These are phyloP conservation scores for Thrips palmi DNA, from an alignment of 1,140 invertebrate species.

Conservation along the genomic window DNA sequence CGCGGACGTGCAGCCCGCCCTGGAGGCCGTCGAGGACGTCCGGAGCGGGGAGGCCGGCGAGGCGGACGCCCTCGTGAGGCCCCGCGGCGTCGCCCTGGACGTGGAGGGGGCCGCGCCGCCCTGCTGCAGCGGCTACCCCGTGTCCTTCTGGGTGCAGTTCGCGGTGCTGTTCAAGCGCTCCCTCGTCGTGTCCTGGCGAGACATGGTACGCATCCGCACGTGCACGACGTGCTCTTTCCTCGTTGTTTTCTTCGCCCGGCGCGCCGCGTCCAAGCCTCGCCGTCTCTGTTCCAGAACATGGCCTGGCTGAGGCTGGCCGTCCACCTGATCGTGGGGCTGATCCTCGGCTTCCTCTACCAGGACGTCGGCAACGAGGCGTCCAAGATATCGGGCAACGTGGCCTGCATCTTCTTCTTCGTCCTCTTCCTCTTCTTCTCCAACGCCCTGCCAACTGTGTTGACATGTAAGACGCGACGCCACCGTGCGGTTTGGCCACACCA, in stretches of 20 bases:
- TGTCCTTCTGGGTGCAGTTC: slow-evolving; percentile 34
- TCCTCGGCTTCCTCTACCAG: slow-evolving; percentile 65
- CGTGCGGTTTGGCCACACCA: background rate
- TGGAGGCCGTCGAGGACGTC: background rate
- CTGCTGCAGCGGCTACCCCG: slow-evolving; percentile 13
- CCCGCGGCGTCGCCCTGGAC: background rate
- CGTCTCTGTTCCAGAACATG: slow-evolving; percentile 46
- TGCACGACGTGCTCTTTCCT: background rate
- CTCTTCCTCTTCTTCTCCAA: slow-evolving; percentile 75
- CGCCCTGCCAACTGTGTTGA: slow-evolving; percentile 72
- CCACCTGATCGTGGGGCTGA: slow-evolving; percentile 51
- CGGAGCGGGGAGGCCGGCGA: background rate
- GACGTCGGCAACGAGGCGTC: slow-evolving; percentile 59
- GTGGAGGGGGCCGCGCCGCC: too few species aligned
- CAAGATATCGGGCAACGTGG: slow-evolving; percentile 58
- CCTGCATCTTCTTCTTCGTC: slow-evolving; percentile 66
- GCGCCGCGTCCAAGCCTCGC: too few species aligned
- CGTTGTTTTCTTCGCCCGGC: slow-evolving; percentile 15
- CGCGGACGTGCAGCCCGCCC: background rate
- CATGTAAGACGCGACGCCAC: slow-evolving; percentile 40
- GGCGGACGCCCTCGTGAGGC: background rate
- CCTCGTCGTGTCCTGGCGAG: slow-evolving; percentile 37
- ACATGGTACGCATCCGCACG: slow-evolving; percentile 30
- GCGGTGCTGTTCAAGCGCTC: slow-evolving; percentile 36
- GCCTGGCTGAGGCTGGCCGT: slow-evolving; percentile 51